Evolutionary conservation across 1,140 invertebrate genomes (phyloP).

Genomic region (Linepithema humile): DNA sequence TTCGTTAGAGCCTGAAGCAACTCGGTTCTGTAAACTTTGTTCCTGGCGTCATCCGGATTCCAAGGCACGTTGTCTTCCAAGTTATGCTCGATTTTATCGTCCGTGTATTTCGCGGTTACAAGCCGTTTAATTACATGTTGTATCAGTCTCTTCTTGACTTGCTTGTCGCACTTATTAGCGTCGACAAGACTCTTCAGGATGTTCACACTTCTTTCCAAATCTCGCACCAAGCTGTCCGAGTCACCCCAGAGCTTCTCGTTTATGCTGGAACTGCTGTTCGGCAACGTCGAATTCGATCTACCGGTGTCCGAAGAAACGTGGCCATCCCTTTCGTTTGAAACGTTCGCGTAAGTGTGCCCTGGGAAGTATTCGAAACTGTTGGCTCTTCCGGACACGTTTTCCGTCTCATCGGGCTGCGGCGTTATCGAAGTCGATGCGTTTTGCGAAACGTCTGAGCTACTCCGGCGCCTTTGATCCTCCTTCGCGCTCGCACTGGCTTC

Average conservation of each 20-base stretch:
- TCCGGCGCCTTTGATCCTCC: conserved; percentile 36
- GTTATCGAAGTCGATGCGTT: conserved; percentile 71
- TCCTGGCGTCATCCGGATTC: conserved; percentile 81
- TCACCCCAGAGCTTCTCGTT: conserved; percentile 83
- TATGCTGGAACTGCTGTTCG: conserved; percentile 82
- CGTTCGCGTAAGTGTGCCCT: conserved; percentile 82
- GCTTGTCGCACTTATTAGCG: conserved; percentile 81
- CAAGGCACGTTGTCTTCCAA: conserved; percentile 81
- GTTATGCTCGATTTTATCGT: conserved; percentile 81
- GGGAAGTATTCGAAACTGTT: conserved; percentile 85
- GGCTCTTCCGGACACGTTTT: conserved; percentile 79
- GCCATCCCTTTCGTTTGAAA: conserved; percentile 74
- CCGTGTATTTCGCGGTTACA: conserved; percentile 80
- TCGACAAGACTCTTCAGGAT: conserved; percentile 82
- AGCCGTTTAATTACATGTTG: conserved; percentile 83
- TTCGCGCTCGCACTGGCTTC: background rate
- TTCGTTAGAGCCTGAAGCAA: conserved; percentile 78
- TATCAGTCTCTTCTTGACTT: conserved; percentile 81
- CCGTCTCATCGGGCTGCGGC: conserved; percentile 72
- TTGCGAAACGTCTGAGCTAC: conserved; percentile 69
- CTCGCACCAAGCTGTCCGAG: conserved; percentile 80
- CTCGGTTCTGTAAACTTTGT: conserved; percentile 79
- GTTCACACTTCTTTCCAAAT: conserved; percentile 82
- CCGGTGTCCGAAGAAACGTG: conserved; percentile 77
- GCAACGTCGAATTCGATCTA: conserved; percentile 80